phyloP scores from a whole-genome alignment of 2,797 vertebrate species.

The Cygnus olor region DNA sequence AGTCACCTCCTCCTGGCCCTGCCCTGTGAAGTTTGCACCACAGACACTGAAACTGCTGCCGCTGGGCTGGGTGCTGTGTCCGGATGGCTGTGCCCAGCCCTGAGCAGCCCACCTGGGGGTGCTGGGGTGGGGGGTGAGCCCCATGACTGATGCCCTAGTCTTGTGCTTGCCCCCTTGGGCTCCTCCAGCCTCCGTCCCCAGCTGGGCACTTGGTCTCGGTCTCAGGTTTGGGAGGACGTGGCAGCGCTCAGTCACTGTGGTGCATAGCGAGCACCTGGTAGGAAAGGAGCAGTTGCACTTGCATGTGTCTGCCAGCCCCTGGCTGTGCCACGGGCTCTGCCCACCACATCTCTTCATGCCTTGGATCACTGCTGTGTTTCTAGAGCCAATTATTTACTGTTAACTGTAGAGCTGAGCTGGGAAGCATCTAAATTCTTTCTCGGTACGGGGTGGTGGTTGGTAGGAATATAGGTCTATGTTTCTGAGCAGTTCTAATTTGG shows the following conservation, averaged over 20 bases:
- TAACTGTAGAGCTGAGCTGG: neutral
- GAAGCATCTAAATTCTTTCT: neutral
- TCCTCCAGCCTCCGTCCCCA: neutral
- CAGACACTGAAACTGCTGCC: neutral
- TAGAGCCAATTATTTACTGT: neutral
- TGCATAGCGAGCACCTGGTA: neutral
- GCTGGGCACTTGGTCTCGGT: neutral
- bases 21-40: neutral
- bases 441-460: neutral
- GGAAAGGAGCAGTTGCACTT: neutral
- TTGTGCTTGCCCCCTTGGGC: neutral
- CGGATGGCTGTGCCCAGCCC: neutral
- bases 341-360: neutral
- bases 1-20: neutral
- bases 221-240: neutral
- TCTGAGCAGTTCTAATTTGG: neutral
- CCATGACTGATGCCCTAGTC: neutral
- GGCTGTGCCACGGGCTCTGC: neutral
- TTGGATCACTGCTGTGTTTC: neutral
- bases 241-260: rapidly evolving
- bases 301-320: neutral
- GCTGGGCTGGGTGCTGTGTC: neutral
- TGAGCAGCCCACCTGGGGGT: neutral
- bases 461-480: neutral
- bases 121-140: neutral